Conservation (phyloP, 2,888 invertebrate species). For the Diarsia brunnea region DNA sequence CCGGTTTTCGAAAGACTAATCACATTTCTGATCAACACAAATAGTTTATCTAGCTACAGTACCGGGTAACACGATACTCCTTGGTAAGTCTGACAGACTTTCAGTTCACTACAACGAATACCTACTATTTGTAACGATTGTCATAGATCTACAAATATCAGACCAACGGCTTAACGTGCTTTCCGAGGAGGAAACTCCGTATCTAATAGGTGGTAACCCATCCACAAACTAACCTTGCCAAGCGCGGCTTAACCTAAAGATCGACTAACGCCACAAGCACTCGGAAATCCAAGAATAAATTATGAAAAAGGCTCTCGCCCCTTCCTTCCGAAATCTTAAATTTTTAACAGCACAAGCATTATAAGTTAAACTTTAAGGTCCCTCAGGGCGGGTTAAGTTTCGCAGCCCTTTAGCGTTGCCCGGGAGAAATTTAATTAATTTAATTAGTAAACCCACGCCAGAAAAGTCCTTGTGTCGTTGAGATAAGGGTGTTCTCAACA, state of each 20-base stretch:
- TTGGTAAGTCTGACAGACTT: neutral
- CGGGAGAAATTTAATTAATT: slow-evolving; percentile 70
- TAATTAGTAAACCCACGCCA: slow-evolving; percentile 58
- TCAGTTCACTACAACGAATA: neutral
- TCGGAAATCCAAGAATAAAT: neutral
- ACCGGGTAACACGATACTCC: neutral
- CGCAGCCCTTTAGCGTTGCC: slow-evolving; percentile 53
- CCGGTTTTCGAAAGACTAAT: neutral
- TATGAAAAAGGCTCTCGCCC: neutral
- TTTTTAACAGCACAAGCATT: slow-evolving; percentile 55
- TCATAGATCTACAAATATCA: neutral
- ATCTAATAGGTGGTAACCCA: neutral
- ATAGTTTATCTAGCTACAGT: too few species aligned
- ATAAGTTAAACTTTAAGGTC: slow-evolving; percentile 50
- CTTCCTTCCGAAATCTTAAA: slow-evolving; percentile 32
- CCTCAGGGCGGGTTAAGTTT: slow-evolving; percentile 45
- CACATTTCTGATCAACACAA: neutral
- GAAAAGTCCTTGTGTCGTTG: slow-evolving; percentile 37
- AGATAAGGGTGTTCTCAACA: slow-evolving; percentile 47
- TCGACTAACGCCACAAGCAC: neutral
- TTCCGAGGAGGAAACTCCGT: neutral
- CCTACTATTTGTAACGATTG: neutral
- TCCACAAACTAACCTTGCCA: neutral
- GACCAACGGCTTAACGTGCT: neutral
- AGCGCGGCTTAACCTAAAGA: neutral